Base-by-base conservation (phyloP, 2,888 invertebrate genomes). In the Ochropleura leucogaster region DNA sequence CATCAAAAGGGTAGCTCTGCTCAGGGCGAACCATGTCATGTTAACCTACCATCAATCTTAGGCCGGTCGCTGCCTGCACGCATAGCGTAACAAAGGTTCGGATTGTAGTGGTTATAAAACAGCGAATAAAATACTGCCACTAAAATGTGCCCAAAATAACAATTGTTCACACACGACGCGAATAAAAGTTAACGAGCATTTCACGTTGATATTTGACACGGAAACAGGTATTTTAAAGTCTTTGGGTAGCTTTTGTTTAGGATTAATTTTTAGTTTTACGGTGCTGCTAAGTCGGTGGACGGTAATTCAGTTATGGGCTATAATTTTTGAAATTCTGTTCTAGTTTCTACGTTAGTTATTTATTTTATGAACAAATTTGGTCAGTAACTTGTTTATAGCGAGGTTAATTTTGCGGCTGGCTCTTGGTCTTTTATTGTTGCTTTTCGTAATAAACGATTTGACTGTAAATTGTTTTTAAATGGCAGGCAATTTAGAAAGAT, bases 41-140 rank as follows among this genome's bases (percentile, higher is more conserved):
- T 95, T 95, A 95, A 95, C 94, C 94, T 91, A 90, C 94, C 94
- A 96, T 96, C 95, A 95, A 96, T 96, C 96, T 96, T 93, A 87
- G 90, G 90, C 87, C 89, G 90, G 89, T 89, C 90, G 90, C 90
- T 90, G 86, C 88, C 86, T 89, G 89, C 94, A 94, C 94, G 94
- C 94, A 94, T 92, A 91, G 89, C 88, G 87, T 84, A 84, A 77
- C 85, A 76, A 79, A 82, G 87, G 81, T 83, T 86, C 74, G 79
- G 75, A 74, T 75, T 83, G 76, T 80, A 86, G 82, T 85, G 79
- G 81, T 80, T 83, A 85, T 86, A 86, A 87, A 87, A 80, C 78
- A 79, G 86, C 86, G 86, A 87, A 78, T 85, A 87, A 87, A 85
- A 82, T 85, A 80, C 80, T 51, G 65, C 69, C 67, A 82, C 75